Conservation (phyloP, 1,140 invertebrate genomes). For the Bacillus rossius region DNA sequence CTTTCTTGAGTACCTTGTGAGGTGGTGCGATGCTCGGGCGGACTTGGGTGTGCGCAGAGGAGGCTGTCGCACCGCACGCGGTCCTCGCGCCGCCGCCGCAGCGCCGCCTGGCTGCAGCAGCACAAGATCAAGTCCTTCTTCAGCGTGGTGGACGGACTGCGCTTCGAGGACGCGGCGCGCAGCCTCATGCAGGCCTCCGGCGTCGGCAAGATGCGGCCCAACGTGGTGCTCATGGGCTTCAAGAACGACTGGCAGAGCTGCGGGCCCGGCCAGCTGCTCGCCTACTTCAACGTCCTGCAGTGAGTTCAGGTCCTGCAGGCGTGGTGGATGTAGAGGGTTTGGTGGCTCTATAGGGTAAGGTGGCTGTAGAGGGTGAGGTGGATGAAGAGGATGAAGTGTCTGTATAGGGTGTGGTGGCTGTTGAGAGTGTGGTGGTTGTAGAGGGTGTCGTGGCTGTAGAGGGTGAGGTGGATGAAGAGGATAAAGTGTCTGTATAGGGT, state of each 20-base stretch:
- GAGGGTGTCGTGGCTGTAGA: background rate
- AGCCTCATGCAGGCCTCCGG: slow-evolving; percentile 75
- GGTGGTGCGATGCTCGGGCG: too few relatives aligned
- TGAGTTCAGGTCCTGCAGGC: slow-evolving; percentile 47
- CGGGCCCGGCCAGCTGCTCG: slow-evolving; percentile 62
- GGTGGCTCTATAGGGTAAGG: too few relatives aligned
- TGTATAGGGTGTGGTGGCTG: background rate
- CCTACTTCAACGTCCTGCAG: slow-evolving; percentile 94
- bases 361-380: background rate
- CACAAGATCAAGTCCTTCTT: slow-evolving; percentile 88
- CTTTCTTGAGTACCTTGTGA: too few relatives aligned
- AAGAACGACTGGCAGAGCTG: slow-evolving; percentile 83
- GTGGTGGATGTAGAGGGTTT: background rate
- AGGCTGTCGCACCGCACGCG: slow-evolving; percentile 60
- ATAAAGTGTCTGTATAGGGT: background rate
- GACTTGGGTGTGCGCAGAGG: too few relatives aligned
- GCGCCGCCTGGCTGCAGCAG: slow-evolving; percentile 66
- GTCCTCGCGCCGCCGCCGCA: slow-evolving; percentile 51
- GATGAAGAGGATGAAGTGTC: background rate
- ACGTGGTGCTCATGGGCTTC: slow-evolving; percentile 92
- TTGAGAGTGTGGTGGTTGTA: background rate
- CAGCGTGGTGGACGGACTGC: slow-evolving; percentile 67
- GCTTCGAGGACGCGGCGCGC: slow-evolving; percentile 72
- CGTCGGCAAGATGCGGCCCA: slow-evolving; percentile 88
- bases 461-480: background rate